Evolutionary conservation across 1,140 invertebrate genomes (phyloP).

Genomic region (Helicoverpa armigera): DNA sequence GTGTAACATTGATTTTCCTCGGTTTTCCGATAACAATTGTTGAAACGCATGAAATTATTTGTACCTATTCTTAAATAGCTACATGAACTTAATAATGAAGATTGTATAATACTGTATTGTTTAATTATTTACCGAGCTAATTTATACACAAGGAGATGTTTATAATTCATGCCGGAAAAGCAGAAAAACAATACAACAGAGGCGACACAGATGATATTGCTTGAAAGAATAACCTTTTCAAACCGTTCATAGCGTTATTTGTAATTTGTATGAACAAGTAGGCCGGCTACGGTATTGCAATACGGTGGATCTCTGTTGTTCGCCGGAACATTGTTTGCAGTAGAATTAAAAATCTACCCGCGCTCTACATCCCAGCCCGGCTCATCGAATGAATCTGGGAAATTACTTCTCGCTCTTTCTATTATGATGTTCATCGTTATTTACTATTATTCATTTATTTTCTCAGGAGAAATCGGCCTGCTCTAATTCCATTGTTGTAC

Average conservation of each 20-base stretch:
- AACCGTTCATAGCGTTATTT: conserved; percentile 44
- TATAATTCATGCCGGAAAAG: too few species aligned
- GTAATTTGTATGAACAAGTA: conserved; percentile 58
- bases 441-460: conserved; percentile 65
- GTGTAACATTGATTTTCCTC: not conserved
- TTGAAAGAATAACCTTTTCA: conserved; percentile 30
- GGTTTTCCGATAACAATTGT: not conserved
- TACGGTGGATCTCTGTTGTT: conserved; percentile 58
- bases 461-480: conserved; percentile 73
- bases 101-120: too few species aligned
- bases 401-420: conserved; percentile 70
- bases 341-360: conserved; percentile 68
- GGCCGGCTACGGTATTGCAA: conserved; percentile 63
- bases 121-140: not conserved
- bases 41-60: too few species aligned
- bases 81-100: too few species aligned
- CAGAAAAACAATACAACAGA: conserved; percentile 19
- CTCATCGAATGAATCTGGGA: conserved; percentile 73
- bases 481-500: conserved; percentile 62
- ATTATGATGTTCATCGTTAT: conserved; percentile 70
- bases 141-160: too few species aligned
- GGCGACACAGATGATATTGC: not conserved
- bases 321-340: conserved; percentile 62
- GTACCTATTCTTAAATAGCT: too few species aligned
- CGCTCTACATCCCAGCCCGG: conserved; percentile 69